Evolutionary conservation across 2,797 vertebrate genomes (phyloP).

Genomic region (Callimico goeldii): DNA sequence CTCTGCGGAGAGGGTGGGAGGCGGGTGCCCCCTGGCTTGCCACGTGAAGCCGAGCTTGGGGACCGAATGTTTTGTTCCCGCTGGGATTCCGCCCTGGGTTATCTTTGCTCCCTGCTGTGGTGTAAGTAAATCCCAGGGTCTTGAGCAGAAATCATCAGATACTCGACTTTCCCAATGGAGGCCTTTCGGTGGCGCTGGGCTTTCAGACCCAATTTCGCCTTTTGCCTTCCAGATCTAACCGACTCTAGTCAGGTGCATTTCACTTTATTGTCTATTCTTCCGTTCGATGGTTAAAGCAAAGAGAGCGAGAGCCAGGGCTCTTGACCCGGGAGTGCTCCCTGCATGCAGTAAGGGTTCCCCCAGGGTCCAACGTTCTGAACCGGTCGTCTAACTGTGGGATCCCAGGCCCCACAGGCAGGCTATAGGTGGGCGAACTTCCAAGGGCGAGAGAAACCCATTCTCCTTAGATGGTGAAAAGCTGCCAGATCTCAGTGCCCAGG

Average conservation of each 20-base stretch:
- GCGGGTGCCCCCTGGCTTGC: rapidly evolving
- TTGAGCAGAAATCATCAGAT: neutral
- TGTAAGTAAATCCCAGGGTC: neutral
- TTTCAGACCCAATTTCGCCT: neutral
- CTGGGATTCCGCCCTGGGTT: neutral
- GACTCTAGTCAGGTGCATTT: neutral
- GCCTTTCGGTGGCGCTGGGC: neutral
- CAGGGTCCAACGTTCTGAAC: neutral
- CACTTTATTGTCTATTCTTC: neutral
- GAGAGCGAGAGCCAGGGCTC: neutral
- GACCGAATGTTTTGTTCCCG: neutral
- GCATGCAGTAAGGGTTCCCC: rapidly evolving
- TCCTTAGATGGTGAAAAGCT: neutral
- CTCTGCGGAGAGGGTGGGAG: neutral
- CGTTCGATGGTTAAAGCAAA: neutral
- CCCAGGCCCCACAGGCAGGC: neutral
- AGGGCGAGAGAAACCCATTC: neutral
- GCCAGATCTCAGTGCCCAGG: neutral
- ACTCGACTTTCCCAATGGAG: rapidly evolving
- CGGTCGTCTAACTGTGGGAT: neutral
- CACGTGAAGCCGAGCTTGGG: neutral
- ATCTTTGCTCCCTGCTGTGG: neutral
- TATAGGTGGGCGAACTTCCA: neutral
- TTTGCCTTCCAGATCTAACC: neutral
- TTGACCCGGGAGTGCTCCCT: neutral